A percentile compares a stretch with the other conserved stretches of the same genome.
phyloP scores from a whole-genome alignment of 2,888 invertebrate species.

The Cremastobaeus sp. region DNA sequence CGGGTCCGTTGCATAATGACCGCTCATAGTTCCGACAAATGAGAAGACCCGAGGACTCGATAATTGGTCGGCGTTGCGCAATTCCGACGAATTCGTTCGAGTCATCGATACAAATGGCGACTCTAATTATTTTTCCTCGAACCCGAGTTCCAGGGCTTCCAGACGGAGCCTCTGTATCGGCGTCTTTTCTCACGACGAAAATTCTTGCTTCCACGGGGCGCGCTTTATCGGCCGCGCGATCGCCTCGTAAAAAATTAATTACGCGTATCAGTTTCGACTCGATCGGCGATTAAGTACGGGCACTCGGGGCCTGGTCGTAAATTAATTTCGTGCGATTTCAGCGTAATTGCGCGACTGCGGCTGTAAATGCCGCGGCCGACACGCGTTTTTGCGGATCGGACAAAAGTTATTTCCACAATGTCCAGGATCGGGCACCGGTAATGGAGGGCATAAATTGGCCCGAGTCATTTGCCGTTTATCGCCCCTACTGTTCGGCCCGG shows the following conservation, averaged over 20 bases:
- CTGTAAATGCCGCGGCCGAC: slow-evolving; percentile 29
- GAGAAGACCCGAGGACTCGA: slow-evolving; percentile 13
- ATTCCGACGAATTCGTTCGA: slow-evolving; percentile 21
- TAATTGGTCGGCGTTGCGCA: slow-evolving; percentile 19
- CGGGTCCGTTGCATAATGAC: slow-evolving; percentile 16
- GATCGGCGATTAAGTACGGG: slow-evolving; percentile 2
- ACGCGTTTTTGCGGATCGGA: slow-evolving; percentile 26
- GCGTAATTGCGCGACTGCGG: slow-evolving; percentile 33
- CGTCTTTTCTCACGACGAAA: slow-evolving; percentile 23
- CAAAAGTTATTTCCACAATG: slow-evolving; percentile 52
- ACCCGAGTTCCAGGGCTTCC: too few species aligned
- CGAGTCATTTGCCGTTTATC: slow-evolving; percentile 35
- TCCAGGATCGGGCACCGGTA: slow-evolving; percentile 21
- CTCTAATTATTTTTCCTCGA: slow-evolving; percentile 1
- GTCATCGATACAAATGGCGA: slow-evolving; percentile 28
- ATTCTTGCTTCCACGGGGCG: not conserved
- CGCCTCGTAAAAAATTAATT: slow-evolving; percentile 41
- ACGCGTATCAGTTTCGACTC: slow-evolving; percentile 25
- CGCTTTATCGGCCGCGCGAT: slow-evolving; percentile 24
- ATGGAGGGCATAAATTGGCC: slow-evolving; percentile 45
- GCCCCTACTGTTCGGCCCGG: slow-evolving; percentile 35
- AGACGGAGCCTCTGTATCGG: too few species aligned
- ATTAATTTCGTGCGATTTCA: slow-evolving; percentile 41
- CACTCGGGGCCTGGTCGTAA: slow-evolving; percentile 2
- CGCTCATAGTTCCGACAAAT: slow-evolving; percentile 8